Evolutionary conservation across 2,888 invertebrate genomes (phyloP).

Genomic region (Agrochola lychnidis): DNA sequence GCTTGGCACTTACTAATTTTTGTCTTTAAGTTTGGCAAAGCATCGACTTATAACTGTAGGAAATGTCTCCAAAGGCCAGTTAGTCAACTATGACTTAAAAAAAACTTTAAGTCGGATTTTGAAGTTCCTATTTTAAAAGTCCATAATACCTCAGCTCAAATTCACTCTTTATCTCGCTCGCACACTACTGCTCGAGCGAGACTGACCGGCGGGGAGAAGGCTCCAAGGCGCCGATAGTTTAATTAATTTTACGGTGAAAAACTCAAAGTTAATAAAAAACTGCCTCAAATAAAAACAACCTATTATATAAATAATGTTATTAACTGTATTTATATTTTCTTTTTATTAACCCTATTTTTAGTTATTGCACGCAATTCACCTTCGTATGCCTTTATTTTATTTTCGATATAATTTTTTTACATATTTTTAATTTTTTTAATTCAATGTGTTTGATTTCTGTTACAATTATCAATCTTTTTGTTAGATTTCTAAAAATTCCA

Average conservation of each 20-base stretch:
- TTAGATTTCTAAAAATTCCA: background rate
- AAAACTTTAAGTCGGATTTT: too few relatives aligned
- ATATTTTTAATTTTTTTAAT: background rate
- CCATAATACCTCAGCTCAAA: too few relatives aligned
- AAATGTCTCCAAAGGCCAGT: background rate
- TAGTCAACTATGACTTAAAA: background rate
- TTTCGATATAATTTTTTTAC: background rate
- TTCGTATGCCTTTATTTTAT: conserved; percentile 37
- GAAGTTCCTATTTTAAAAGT: too few relatives aligned
- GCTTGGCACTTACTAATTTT: background rate
- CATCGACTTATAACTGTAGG: background rate
- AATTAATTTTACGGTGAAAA: too few relatives aligned
- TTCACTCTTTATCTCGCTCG: too few relatives aligned
- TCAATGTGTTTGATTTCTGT: conserved; percentile 39
- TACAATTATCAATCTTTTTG: background rate
- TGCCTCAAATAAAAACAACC: background rate
- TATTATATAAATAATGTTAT: conserved; percentile 6
- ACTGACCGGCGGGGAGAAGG: too few relatives aligned
- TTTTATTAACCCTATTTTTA: conserved; percentile 51
- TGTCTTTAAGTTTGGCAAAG: background rate
- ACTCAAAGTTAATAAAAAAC: background rate
- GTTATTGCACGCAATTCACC: conserved; percentile 59
- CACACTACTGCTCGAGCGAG: too few relatives aligned
- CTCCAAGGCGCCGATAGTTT: too few relatives aligned
- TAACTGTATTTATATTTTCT: conserved; percentile 35